These are phyloP conservation scores for Microctonus hyperodae DNA, from an alignment of 2,888 invertebrate genomes.

Conservation along the genomic window DNA sequence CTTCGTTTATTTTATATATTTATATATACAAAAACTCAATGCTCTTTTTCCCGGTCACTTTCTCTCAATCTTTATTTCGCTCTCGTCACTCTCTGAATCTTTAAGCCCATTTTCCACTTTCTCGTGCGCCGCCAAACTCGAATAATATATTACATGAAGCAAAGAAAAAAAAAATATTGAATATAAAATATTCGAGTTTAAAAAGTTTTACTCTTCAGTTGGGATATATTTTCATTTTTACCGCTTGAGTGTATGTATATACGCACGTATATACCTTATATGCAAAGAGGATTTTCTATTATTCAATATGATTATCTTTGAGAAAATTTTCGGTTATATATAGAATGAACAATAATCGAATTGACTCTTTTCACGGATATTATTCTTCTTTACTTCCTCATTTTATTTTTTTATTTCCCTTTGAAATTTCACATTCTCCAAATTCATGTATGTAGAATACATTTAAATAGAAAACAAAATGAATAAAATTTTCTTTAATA, in stretches of 20 bases:
- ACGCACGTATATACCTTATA: no score
- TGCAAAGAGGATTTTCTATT: not conserved
- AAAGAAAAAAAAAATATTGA: not conserved
- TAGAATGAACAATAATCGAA: not conserved
- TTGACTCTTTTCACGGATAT: not conserved
- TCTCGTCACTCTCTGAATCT: slow-evolving; percentile 37
- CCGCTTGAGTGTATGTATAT: not conserved
- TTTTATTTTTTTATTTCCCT: not conserved
- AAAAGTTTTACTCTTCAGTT: not conserved
- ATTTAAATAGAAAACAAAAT: no score
- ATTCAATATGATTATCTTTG: not conserved
- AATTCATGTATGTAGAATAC: no score
- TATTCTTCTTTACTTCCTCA: slow-evolving; percentile 3
- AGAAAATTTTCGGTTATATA: not conserved
- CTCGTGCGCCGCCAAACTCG: slow-evolving; percentile 19
- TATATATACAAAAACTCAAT: not conserved
- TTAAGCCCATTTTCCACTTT: slow-evolving; percentile 49
- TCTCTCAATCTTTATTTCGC: slow-evolving; percentile 45
- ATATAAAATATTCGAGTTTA: not conserved
- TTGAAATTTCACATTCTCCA: not conserved
- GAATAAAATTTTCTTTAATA: no score
- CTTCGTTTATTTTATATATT: slow-evolving; percentile 9
- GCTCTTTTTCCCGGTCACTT: slow-evolving; percentile 21
- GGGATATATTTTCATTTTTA: slow-evolving; percentile 24
- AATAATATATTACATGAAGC: slow-evolving; percentile 22